Conservation (phyloP, 1,140 invertebrate species). For the Atta texana region DNA sequence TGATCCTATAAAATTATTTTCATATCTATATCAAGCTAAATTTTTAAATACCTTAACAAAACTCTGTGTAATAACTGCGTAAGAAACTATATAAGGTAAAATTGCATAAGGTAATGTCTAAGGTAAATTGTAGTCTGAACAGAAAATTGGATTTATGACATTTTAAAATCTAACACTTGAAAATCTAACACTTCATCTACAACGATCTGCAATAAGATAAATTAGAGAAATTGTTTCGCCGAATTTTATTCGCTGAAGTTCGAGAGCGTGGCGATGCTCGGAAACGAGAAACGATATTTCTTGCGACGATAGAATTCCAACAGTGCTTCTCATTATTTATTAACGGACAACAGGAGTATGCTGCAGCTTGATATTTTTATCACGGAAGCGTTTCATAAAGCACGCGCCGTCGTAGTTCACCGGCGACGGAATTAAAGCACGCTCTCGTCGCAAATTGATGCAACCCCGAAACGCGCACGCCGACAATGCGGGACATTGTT, state of each 20-base stretch:
- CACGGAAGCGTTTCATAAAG: slow-evolving; percentile 48
- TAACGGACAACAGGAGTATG: slow-evolving; percentile 12
- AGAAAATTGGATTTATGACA: slow-evolving; percentile 4
- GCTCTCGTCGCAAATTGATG: slow-evolving; percentile 57
- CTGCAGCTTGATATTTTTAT: slow-evolving; percentile 56
- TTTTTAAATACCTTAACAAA: no score
- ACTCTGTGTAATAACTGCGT: not conserved
- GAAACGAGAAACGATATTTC: slow-evolving; percentile 42
- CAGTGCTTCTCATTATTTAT: slow-evolving; percentile 49
- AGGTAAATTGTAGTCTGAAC: not conserved
- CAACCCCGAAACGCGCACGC: slow-evolving; percentile 40
- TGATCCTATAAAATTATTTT: no score
- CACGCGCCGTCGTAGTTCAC: slow-evolving; percentile 42
- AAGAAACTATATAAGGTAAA: not conserved
- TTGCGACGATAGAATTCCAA: slow-evolving; percentile 38
- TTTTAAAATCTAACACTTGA: no score
- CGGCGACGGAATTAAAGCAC: slow-evolving; percentile 52
- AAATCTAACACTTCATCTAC: slow-evolving; percentile 10
- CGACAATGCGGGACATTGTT: slow-evolving; percentile 30
- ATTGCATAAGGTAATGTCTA: not conserved
- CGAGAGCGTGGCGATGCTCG: not conserved
- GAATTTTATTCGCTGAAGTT: slow-evolving; percentile 34
- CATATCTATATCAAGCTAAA: no score
- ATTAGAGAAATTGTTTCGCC: slow-evolving; percentile 14
- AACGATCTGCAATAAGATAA: slow-evolving; percentile 10